A percentile compares a stretch with the other conserved stretches of the same genome.
Evolutionary conservation across 2,113 vertebrate species (phyloP).

Genomic region (Todiramphus saurophagus): DNA sequence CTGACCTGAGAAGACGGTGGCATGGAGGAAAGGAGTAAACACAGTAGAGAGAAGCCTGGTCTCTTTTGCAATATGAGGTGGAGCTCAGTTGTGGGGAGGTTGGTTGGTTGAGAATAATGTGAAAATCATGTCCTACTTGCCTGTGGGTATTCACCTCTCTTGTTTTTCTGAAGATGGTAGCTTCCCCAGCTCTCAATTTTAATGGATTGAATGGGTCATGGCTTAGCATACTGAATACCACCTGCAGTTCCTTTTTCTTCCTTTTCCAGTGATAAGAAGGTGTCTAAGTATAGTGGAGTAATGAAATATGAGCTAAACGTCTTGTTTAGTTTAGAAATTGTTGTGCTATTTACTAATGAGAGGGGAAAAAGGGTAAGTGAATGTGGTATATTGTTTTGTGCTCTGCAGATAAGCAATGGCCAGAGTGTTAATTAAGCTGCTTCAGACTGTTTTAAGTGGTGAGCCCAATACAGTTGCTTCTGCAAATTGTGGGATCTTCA

Average conservation of each 20-base stretch:
- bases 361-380: background rate
- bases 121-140: background rate
- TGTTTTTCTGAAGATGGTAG: background rate
- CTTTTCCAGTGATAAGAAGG: background rate
- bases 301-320: background rate
- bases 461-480: background rate
- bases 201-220: background rate
- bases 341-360: background rate
- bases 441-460: background rate
- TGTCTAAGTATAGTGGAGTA: background rate
- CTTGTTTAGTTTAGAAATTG: background rate
- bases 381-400: background rate
- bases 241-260: background rate
- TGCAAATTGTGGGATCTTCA: background rate
- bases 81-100: background rate
- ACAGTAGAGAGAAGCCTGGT: background rate
- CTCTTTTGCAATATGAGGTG: background rate
- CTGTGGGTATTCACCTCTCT: background rate
- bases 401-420: background rate
- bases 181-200: background rate
- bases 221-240: background rate
- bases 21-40: background rate
- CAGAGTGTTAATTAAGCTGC: background rate
- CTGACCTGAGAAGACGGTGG: background rate
- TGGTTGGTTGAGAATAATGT: background rate